Evolutionary conservation across 92 coral and sea anemone species (phyloP), one percentile per base, ranked within the genome.

Genomic region (Porites lobata): DNA sequence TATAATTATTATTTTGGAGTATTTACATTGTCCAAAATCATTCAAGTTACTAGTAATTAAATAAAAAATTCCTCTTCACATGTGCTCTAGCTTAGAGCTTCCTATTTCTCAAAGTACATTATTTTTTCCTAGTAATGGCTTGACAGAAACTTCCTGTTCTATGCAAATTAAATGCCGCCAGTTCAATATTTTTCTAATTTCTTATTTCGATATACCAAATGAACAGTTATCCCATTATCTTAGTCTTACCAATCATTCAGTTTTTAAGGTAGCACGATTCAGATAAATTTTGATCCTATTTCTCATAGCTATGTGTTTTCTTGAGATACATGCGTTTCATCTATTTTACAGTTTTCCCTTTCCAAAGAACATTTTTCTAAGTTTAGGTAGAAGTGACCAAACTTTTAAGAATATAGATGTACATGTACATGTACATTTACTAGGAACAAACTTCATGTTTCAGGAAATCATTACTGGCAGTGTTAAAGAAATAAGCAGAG

Each of bases 151-250:
- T 19, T 70, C 22, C 57, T 57, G n/a, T 82, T 38, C 47, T 38
- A 56, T 82, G 69, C 7, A 82, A 82, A 43, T 67, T 81, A 24
- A 22, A 47, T 20, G 32, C 59, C 9, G 19, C 50, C 26, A 68
- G 10, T 14, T 19, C 38, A 68, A 65, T 32, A 70, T 66, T 66
- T 62, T 9, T 72, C 19, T 11, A n/a, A 67, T 24, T 24, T 18
- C 13, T 67, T 20, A 20, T 10, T 56, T 62, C n/a, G 19, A 15
- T 15, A 3, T 62, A 15, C 66, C 4, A 62, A 62, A 62, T 62
- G 66, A 62, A 62, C 66, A 62, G 22, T 62, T 15, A 8, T 18
- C 3, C 61, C 14, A 8, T 9, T 56, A 11, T 38, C 47, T 38
- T 38, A 38, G 47, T 38, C 47, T 38, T 38, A 38, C 47, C 47